Conservation (phyloP, 2,797 vertebrate species). For the Cygnus olor region DNA sequence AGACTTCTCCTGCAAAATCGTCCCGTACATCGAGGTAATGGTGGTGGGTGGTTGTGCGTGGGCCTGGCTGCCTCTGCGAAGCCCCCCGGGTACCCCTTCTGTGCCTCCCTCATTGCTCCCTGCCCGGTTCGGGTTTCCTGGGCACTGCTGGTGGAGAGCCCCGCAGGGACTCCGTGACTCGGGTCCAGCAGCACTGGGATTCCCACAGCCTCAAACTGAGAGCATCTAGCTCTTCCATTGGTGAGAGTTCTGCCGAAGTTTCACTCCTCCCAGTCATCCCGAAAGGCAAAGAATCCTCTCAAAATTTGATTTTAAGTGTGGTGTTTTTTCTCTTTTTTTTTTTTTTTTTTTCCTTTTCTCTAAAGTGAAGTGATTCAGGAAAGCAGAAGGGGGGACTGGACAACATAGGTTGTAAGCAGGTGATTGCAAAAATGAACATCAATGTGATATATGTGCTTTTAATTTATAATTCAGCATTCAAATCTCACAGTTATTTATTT, state of each 20-base stretch:
- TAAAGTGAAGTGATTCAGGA: background rate
- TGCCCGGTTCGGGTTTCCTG: background rate
- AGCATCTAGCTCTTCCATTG: fast-evolving
- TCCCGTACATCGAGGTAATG: conserved; percentile 97
- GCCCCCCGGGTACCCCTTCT: background rate
- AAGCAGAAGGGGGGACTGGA: background rate
- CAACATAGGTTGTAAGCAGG: background rate
- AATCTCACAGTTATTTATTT: background rate
- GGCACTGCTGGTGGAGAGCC: background rate
- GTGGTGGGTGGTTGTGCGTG: background rate
- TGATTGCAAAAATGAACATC: background rate
- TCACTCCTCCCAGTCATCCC: background rate
- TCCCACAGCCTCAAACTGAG: background rate
- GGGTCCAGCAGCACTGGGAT: background rate
- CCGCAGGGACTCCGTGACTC: fast-evolving
- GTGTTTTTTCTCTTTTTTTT: background rate
- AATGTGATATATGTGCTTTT: background rate
- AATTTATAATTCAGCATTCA: background rate
- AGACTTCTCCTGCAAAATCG: conserved; percentile 95
- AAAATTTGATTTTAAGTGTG: background rate
- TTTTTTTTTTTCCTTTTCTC: background rate
- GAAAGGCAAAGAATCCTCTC: background rate
- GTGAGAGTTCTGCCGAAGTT: background rate
- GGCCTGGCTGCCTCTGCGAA: background rate
- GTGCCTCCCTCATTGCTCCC: background rate